These are phyloP conservation scores for Tetramorium parvispinum DNA, from an alignment of 1,140 invertebrate species.

Conservation along the genomic window DNA sequence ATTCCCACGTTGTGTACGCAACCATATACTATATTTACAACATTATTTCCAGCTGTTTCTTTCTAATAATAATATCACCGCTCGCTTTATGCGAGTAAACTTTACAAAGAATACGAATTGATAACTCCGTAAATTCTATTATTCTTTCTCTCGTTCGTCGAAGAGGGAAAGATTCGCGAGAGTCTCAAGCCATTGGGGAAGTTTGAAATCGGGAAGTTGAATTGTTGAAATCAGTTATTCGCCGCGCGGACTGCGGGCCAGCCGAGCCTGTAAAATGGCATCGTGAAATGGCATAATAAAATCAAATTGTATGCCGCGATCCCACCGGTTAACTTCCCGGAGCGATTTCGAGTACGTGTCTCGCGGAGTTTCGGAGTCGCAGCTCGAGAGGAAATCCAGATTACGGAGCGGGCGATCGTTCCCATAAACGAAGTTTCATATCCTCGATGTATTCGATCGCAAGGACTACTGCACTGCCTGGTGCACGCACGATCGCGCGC, in stretches of 20 bases:
- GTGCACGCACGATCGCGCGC: conserved; percentile 36
- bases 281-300: not conserved
- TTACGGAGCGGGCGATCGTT: not conserved
- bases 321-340: conserved; percentile 7
- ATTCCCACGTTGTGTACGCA: not conserved
- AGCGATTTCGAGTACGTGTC: conserved; percentile 39
- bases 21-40: not conserved
- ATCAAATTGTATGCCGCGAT: conserved; percentile 3
- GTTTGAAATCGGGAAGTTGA: not conserved
- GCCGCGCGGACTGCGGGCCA: not conserved
- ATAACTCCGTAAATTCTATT: not conserved
- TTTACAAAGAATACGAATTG: not conserved
- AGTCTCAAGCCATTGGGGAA: not conserved
- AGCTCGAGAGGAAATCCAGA: conserved; percentile 47
- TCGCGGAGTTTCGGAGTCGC: conserved; percentile 30
- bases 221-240: not conserved
- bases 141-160: not conserved
- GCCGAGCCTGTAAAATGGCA: not conserved
- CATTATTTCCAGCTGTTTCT: not conserved
- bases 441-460: conserved; percentile 61
- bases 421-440: conserved; percentile 28
- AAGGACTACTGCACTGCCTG: not conserved
- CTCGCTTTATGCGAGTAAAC: too few species aligned
- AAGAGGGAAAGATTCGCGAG: not conserved
- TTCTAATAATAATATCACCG: not conserved